Evolutionary conservation across 2,797 vertebrate genomes (phyloP).

Genomic region (Decapterus maruadsi): DNA sequence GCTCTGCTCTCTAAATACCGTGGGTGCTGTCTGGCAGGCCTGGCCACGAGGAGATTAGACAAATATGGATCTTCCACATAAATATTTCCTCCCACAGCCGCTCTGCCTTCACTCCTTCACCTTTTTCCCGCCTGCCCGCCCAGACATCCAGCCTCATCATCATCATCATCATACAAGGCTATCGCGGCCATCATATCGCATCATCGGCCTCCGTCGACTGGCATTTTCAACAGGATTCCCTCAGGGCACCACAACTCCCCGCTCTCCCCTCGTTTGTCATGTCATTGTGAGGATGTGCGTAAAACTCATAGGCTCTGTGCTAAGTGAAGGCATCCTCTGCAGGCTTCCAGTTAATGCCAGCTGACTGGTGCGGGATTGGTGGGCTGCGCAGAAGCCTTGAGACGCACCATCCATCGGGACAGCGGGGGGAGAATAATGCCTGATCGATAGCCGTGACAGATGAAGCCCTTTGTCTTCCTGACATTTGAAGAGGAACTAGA

Average conservation of each 20-base stretch:
- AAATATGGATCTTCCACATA: slow-evolving; percentile 70
- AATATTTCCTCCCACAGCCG: slow-evolving; percentile 50
- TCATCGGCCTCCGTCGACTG: slow-evolving; percentile 56
- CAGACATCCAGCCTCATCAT: slow-evolving; percentile 65
- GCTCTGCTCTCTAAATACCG: slow-evolving; percentile 60
- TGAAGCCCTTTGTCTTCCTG: slow-evolving; percentile 82
- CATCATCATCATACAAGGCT: slow-evolving; percentile 49
- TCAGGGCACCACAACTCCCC: slow-evolving; percentile 43
- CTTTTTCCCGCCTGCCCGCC: slow-evolving; percentile 51
- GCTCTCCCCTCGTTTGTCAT: slow-evolving; percentile 70
- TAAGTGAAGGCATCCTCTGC: slow-evolving; percentile 60
- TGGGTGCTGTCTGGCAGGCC: slow-evolving; percentile 50
- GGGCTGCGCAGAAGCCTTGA: slow-evolving; percentile 56
- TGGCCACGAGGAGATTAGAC: slow-evolving; percentile 59
- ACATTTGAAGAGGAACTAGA: slow-evolving; percentile 82
- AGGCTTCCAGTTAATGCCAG: slow-evolving; percentile 63
- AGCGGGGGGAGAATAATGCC: slow-evolving; percentile 51
- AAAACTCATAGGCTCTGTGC: slow-evolving; percentile 48
- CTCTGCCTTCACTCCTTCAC: slow-evolving; percentile 49
- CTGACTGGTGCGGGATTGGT: slow-evolving; percentile 62
- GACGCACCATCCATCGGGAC: slow-evolving; percentile 50
- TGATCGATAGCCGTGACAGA: slow-evolving; percentile 83
- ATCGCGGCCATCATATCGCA: slow-evolving; percentile 67
- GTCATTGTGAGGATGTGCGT: slow-evolving; percentile 65
- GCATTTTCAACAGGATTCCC: slow-evolving; percentile 68